Evolutionary conservation across 2,797 vertebrate species (phyloP).

Genomic region (Epinephelus coioides): DNA sequence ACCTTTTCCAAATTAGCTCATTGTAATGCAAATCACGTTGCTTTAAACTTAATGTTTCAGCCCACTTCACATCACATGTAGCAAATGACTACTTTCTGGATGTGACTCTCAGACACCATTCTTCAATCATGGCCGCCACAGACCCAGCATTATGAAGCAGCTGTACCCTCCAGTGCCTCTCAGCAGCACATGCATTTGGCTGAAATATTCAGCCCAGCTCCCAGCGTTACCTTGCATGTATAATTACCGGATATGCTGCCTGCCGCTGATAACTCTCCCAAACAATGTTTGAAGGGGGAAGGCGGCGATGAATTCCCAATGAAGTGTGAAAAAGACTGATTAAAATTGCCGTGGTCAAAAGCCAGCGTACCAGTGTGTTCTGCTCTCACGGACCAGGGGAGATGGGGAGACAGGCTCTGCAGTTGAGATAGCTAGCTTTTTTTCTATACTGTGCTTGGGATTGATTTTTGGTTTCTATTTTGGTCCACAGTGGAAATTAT

Average conservation of each 20-base stretch:
- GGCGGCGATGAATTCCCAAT: conserved; percentile 88
- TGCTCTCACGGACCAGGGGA: conserved; percentile 80
- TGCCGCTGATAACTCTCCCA: conserved; percentile 87
- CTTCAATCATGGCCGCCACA: conserved; percentile 67
- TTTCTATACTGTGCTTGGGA: conserved; percentile 42
- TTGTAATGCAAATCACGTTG: conserved; percentile 55
- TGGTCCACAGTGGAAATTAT: conserved; percentile 49
- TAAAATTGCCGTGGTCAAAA: conserved; percentile 87
- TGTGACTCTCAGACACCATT: conserved; percentile 54
- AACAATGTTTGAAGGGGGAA: conserved; percentile 88
- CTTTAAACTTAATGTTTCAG: conserved; percentile 51
- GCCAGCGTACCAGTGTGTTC: conserved; percentile 84
- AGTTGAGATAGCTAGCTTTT: conserved; percentile 69
- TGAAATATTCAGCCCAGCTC: conserved; percentile 83
- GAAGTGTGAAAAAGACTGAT: conserved; percentile 90
- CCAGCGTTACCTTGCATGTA: conserved; percentile 87
- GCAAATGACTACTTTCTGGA: conserved; percentile 43
- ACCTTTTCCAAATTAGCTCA: conserved; percentile 32
- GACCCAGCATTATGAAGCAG: conserved; percentile 70
- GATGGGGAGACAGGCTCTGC: conserved; percentile 78
- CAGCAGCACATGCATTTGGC: conserved; percentile 80
- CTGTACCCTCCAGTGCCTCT: conserved; percentile 77
- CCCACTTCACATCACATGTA: conserved; percentile 19
- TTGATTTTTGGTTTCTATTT: conserved; percentile 73
- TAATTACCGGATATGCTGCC: conserved; percentile 88